A percentile compares a stretch with the other conserved stretches of the same genome.
Conservation (phyloP, 2,888 invertebrate genomes). For the Mythimna albipuncta region DNA sequence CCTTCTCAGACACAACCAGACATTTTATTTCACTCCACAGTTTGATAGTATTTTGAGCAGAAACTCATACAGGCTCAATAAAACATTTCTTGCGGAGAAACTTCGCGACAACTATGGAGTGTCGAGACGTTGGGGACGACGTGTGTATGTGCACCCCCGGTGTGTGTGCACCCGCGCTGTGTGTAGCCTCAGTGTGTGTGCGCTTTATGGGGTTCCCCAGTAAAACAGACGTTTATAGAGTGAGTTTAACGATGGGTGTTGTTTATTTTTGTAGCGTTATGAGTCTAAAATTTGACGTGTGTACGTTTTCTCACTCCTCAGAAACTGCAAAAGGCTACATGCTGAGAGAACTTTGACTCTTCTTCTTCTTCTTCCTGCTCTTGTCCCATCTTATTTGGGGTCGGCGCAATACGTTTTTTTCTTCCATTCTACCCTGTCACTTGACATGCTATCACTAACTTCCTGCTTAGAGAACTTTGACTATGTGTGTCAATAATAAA, state of each 20-base stretch:
- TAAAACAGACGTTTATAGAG: conserved; percentile 17
- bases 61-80: conserved; percentile 55
- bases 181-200: conserved; percentile 5
- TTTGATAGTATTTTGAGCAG: conserved; percentile 51
- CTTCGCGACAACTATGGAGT: conserved; percentile 61
- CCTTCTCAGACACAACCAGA: conserved; percentile 3
- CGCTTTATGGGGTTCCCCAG: conserved; percentile 36
- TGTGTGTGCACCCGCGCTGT: not conserved
- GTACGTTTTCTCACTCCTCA: not conserved
- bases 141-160: conserved; percentile 11
- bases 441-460: too few relatives aligned
- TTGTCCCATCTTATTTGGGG: too few relatives aligned
- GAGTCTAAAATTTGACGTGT: not conserved
- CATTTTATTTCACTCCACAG: conserved; percentile 39
- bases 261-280: conserved; percentile 16
- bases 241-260: not conserved
- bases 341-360: too few relatives aligned
- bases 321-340: too few relatives aligned
- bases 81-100: conserved; percentile 63
- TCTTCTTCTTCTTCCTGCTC: too few relatives aligned
- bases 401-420: too few relatives aligned
- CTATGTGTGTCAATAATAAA: too few relatives aligned
- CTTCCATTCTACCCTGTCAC: too few relatives aligned
- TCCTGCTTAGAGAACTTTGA: too few relatives aligned
- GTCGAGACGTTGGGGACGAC: conserved; percentile 43